Base-by-base conservation (phyloP, 2,888 invertebrate genomes). In the Trissolcus brochymenae region DNA sequence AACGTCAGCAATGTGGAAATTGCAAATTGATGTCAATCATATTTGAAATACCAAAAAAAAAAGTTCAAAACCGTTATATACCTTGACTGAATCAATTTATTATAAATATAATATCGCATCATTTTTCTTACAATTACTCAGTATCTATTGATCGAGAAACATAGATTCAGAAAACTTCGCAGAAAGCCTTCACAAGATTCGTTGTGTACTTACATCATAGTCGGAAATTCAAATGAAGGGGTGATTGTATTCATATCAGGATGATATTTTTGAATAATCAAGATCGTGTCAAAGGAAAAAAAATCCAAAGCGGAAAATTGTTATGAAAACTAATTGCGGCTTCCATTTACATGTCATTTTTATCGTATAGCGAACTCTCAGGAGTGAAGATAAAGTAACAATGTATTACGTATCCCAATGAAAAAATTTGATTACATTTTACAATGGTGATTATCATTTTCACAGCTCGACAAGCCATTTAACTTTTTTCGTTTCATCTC, bases 161-260 rank as follows among this genome's bases (percentile, higher is more conserved):
- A 2, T 14, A 14, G 11, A 29, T 53, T 35, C 9, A 35, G 25
- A 25, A 25, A 25, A 25, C 25, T 6, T 25, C 25, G 25, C 25
- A 6, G 25, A 35, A 11, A 35, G 9, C 9, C 35, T 35, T 35
- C 35, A 11, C 11, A 11, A 35, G 35, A 35, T 35, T 11, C 11
- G 9, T 35, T 9, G 9, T 9, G 9, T 9, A 19, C 43, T 64
- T 55, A 7, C 4, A 41, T 14, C 14, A 17, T 16, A 17, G 35
- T 65, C 50, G 49, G 65, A 46, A 56, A 49, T 65, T 65, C 55
- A 65, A 56, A 65, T 65, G 40, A 11, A 4, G 9, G 14, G 4
- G 19, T 61, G 49, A 60, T 70, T 61, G 61, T 70, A 70, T 70
- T 60, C 68, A 70, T 60, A 70, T 55, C 21, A 61, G 35, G 61